Evolutionary conservation across 1,140 invertebrate species (phyloP), one percentile per base, ranked within the genome.

Genomic region (Microplitis demolitor): DNA sequence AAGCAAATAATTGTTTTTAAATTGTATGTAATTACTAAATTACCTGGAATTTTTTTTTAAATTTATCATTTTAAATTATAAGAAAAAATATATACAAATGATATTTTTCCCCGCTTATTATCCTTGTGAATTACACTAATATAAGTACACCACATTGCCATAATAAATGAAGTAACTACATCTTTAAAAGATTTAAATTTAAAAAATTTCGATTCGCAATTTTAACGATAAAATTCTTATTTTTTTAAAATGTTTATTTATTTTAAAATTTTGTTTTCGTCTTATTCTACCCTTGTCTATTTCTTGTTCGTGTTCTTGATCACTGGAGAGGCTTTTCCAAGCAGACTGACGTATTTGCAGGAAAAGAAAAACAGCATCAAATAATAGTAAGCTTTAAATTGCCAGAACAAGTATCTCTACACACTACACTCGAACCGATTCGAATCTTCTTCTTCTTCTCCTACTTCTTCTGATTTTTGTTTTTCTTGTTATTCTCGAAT

Each of bases 271-370:
- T 16, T 16, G 53, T 54, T 54, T 14, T 16, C 5, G 53, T 54
- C 14, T 54, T n/a, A 54, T 54, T 11, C 53, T n/a, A 5, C 53
- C 9, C 53, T 54, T 5, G 53, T 54, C n/a, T 13, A 6, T 54
- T 54, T 54, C 34, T 37, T n/a, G 9, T 37, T 37, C 61, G 61
- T 16, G 11, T 63, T 16, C 34, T 63, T 63, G 61, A 63, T 63
- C 61, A 63, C 34, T 11, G 34, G 31, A 37, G 61, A 37, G 61
- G 61, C 61, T 63, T 63, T 39, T 63, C 61, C 35, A n/a, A 37
- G 34, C 34, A 39, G 13, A 60, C 58, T 24, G 9, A 31, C 58
- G 58, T 60, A 24, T 60, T 60, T 60, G 31, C 58, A 33, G 24
- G 31, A 13, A 34, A n/a, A 54, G 6, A 24, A 13, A 34, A n/a